These are phyloP conservation scores for Liolophura sinensis DNA, from an alignment of 1,140 invertebrate species.

Conservation along the genomic window DNA sequence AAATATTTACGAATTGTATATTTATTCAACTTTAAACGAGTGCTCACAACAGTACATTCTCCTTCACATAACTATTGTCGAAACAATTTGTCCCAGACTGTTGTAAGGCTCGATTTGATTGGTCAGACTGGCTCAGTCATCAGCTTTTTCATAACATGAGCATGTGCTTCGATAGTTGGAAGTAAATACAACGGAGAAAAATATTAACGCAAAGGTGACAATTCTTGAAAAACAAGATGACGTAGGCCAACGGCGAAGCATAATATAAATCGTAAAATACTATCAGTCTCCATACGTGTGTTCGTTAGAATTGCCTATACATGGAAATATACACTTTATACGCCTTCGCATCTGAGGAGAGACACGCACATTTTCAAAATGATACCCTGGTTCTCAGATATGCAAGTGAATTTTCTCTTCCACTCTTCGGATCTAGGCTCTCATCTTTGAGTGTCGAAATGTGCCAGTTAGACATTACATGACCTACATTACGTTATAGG, in stretches of 20 bases:
- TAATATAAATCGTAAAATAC: background rate
- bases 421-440: no score
- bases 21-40: background rate
- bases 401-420: no score
- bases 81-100: conserved; percentile 40
- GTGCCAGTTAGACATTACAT: no score
- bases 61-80: conserved; percentile 17
- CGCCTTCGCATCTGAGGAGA: no score
- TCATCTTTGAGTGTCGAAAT: no score
- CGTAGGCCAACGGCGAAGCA: background rate
- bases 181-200: background rate
- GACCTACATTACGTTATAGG: no score
- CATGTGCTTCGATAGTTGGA: background rate
- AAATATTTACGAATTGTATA: conserved; percentile 6
- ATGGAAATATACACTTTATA: no score
- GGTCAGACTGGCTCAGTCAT: conserved; percentile 38
- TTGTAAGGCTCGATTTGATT: conserved; percentile 35
- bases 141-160: conserved; percentile 7
- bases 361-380: no score
- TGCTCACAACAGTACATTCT: conserved; percentile 14
- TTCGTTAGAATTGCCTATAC: background rate
- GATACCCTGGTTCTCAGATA: no score
- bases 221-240: background rate
- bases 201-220: background rate
- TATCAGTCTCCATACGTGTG: background rate